These are phyloP conservation scores for Apodemus speciosus DNA, from an alignment of 2,113 vertebrate genomes.

Conservation along the genomic window DNA sequence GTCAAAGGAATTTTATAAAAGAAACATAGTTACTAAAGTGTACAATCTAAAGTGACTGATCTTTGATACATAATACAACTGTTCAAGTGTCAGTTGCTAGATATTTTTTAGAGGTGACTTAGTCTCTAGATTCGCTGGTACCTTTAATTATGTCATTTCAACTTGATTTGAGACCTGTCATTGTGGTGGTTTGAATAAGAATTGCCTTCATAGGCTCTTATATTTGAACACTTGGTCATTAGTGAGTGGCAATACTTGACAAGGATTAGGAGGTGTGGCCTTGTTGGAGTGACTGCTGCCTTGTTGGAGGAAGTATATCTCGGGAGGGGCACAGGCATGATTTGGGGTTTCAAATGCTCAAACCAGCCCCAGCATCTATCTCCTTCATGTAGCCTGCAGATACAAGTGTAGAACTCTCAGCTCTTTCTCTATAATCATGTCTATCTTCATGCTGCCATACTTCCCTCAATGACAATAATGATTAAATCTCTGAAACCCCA, in stretches of 20 bases:
- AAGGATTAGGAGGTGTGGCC: neutral
- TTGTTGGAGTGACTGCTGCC: neutral
- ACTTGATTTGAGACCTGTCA: neutral
- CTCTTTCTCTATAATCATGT: neutral
- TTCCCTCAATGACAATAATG: neutral
- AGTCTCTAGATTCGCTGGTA: neutral
- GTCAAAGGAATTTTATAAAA: neutral
- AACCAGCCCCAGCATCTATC: neutral
- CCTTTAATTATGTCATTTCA: slow-evolving; percentile 38
- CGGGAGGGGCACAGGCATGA: too few species aligned
- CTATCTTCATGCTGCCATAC: neutral
- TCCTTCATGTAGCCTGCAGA: neutral
- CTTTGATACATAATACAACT: neutral
- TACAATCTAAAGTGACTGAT: neutral
- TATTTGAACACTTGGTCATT: neutral
- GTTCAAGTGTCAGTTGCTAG: neutral
- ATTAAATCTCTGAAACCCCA: neutral
- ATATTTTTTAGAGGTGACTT: neutral
- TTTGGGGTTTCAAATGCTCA: neutral
- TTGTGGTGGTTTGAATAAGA: neutral
- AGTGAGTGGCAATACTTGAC: neutral
- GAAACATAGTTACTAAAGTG: neutral
- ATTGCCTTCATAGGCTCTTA: neutral
- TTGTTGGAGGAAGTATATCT: neutral
- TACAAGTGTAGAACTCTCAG: neutral